Evolutionary conservation across 2,888 invertebrate genomes (phyloP).

Genomic region (Rutpela maculata): DNA sequence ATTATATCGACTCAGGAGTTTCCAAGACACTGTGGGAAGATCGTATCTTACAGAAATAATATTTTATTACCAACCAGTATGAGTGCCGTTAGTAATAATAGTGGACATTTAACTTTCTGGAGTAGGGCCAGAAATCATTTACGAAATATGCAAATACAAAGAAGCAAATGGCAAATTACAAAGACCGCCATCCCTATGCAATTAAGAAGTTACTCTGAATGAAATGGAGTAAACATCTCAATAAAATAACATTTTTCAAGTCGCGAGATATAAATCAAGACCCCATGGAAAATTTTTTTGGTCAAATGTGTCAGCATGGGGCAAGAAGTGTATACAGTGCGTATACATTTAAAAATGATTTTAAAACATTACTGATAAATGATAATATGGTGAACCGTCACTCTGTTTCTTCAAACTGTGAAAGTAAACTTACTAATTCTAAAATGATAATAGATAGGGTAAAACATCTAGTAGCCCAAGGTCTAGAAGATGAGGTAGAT

Average conservation of each 20-base stretch:
- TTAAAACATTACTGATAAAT: slow-evolving; percentile 7
- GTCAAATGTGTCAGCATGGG: background rate
- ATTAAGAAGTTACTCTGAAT: background rate
- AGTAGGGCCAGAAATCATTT: background rate
- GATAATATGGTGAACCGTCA: slow-evolving; percentile 9
- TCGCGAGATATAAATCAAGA: background rate
- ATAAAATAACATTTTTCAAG: background rate
- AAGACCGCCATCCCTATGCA: background rate
- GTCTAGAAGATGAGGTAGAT: no score
- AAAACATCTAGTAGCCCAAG: no score
- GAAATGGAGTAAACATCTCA: background rate
- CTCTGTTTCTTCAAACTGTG: no score
- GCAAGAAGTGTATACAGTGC: background rate
- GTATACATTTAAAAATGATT: no score
- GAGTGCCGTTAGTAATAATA: no score
- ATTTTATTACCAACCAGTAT: no score
- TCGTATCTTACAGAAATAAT: no score
- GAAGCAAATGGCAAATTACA: background rate
- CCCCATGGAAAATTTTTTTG: slow-evolving; percentile 9
- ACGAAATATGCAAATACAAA: background rate
- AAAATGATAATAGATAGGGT: no score
- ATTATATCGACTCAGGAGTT: no score
- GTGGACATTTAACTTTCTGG: no score
- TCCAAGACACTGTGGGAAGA: no score
- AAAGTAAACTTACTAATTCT: no score